These are phyloP conservation scores for Arvicola amphibius DNA, from an alignment of 2,797 vertebrate species.

Conservation along the genomic window DNA sequence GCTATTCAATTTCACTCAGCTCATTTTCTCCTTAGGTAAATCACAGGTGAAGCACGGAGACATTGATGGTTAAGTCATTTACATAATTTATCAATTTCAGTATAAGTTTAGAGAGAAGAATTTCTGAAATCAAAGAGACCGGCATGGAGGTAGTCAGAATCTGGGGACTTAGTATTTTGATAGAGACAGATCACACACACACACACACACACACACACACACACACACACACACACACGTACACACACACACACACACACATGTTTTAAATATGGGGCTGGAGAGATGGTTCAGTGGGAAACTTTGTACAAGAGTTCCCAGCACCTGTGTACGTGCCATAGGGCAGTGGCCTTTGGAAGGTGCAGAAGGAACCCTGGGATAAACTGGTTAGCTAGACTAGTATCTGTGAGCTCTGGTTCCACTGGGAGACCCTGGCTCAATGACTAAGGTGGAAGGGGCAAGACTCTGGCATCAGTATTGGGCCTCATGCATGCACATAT, in stretches of 20 bases:
- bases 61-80: constrained; percentile 22
- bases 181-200: not conserved
- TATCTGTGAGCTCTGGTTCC: not conserved
- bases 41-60: not conserved
- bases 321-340: not conserved
- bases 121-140: not conserved
- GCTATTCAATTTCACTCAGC: not conserved
- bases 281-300: not conserved
- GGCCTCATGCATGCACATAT: not conserved
- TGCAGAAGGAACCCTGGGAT: too few relatives aligned
- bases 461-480: too few relatives aligned
- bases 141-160: not conserved
- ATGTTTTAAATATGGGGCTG: not conserved
- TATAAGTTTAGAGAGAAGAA: not conserved
- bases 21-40: constrained; percentile 3
- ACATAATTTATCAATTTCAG: not conserved
- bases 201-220: not conserved
- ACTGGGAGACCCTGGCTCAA: not conserved
- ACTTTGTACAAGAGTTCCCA: not conserved
- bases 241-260: not conserved
- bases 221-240: too few relatives aligned
- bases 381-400: not conserved
- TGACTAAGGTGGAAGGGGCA: not conserved
- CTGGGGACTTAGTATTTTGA: not conserved
- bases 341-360: too few relatives aligned